Evolutionary conservation across 2,797 vertebrate genomes (phyloP), one percentile per base, ranked within the genome.

Genomic region (Chromis chromis): DNA sequence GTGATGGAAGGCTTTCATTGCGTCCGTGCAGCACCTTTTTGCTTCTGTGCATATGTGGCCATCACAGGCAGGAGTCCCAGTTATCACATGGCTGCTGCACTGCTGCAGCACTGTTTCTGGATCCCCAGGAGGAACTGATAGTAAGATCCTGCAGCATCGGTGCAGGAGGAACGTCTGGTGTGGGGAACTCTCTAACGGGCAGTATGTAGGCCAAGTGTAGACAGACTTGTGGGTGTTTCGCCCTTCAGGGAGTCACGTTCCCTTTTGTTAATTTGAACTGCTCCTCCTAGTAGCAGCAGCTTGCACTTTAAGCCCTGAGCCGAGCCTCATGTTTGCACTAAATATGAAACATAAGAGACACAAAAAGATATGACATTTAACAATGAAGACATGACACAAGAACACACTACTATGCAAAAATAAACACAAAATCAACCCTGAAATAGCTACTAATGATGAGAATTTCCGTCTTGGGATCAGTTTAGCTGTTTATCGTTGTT

Each of bases 131-230:
- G 88, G 70, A 83, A 75, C 33, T 57, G 78, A 59, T 89, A 85
- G 88, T 90, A 86, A 83, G 83, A 87, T 85, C 75, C 80, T 87
- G 87, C 81, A 88, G 87, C 84, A 77, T 40, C 9, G 36, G 78
- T 48, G 54, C 78, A 78, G 71, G 71, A 84, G 72, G 68, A 76
- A 74, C 39, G 78, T 80, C 82, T 83, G 77, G 69, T 33, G 74
- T 73, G 77, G 73, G 84, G 74, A 89, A 84, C 78, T 81, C 82
- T 89, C 72, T 70, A 61, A 62, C 21, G 40, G 74, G 24, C 74
- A 62, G 61, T 79, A 90, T 89, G 68, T 91, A 85, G 89, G 90
- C 88, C 88, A 89, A 87, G 78, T 87, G 91, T 89, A 90, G 87
- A 82, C 87, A 90, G 86, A 89, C 85, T 82, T 84, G 85, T 86